Percentiles rank a stretch among this genome's conserved stretches.
These are phyloP conservation scores for Imbricaverruca yamaguchii DNA, from an alignment of 2,888 invertebrate genomes.

Conservation along the genomic window DNA sequence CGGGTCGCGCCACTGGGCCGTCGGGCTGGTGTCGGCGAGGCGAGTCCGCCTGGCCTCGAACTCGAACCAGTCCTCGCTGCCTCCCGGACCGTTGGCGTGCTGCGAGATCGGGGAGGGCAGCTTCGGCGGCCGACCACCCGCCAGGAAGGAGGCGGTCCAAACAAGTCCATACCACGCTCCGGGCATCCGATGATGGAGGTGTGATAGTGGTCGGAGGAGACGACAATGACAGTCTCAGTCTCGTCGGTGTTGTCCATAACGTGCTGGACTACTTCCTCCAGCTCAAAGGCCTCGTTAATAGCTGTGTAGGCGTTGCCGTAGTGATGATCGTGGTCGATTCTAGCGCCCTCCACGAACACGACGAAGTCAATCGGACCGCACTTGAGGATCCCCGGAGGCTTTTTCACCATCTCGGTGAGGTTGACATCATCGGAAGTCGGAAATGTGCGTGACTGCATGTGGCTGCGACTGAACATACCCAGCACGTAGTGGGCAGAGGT, in stretches of 20 bases:
- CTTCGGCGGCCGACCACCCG: background rate
- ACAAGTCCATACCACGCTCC: conserved; percentile 56
- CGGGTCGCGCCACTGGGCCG: background rate
- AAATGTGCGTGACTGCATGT: background rate
- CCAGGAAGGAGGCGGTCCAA: conserved; percentile 49
- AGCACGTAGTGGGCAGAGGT: background rate
- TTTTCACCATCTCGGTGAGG: background rate
- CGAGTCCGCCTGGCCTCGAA: background rate
- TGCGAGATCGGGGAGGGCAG: background rate
- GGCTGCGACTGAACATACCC: background rate
- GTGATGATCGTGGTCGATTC: too few species aligned
- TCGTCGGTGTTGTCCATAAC: background rate
- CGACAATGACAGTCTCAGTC: conserved; percentile 65
- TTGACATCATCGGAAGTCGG: background rate
- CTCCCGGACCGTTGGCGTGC: background rate
- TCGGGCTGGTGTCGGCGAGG: background rate
- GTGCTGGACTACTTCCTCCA: background rate
- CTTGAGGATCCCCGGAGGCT: background rate
- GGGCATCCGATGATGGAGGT: conserved; percentile 67
- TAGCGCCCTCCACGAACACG: too few species aligned
- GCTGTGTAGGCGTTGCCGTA: conserved; percentile 45
- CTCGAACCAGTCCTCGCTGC: background rate
- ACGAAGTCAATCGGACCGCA: background rate
- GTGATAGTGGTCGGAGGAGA: conserved; percentile 69
- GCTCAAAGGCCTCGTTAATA: conserved; percentile 38